phyloP scores from a whole-genome alignment of 2,797 vertebrate genomes.

The Cetoscarus ocellatus region DNA sequence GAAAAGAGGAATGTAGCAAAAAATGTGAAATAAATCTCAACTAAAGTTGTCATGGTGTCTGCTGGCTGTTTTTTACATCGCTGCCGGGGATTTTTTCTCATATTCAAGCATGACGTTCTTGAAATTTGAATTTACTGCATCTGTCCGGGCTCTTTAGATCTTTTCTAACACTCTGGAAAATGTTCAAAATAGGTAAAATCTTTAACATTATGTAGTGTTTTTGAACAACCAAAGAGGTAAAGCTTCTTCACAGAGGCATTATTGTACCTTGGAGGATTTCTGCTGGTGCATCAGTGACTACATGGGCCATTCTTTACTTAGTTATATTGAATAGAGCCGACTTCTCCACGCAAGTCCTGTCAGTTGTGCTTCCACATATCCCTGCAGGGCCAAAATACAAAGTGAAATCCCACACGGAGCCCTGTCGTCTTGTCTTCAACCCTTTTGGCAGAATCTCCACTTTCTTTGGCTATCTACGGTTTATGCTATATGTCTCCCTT shows the following conservation, averaged over 20 bases:
- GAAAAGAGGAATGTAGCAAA: constrained; percentile 81
- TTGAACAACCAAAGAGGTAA: constrained; percentile 48
- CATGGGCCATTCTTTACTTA: constrained; percentile 71
- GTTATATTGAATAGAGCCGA: constrained; percentile 78
- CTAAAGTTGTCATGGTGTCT: constrained; percentile 69
- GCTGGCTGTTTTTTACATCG: constrained; percentile 45
- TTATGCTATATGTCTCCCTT: constrained; percentile 80
- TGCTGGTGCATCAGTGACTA: constrained; percentile 67
- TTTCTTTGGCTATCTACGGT: constrained; percentile 80
- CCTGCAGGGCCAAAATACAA: constrained; percentile 81
- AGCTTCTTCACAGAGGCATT: constrained; percentile 44
- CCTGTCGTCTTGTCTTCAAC: constrained; percentile 81
- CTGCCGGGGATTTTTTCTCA: constrained; percentile 25
- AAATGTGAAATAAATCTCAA: constrained; percentile 79
- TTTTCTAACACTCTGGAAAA: constrained; percentile 4
- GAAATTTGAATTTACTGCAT: constrained; percentile 17
- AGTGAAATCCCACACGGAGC: constrained; percentile 83
- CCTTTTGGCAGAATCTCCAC: constrained; percentile 85
- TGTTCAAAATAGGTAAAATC: constrained; percentile 13
- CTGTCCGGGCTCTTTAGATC: neutral
- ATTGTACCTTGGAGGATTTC: constrained; percentile 68
- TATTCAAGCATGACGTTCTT: constrained; percentile 6
- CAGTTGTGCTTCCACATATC: constrained; percentile 80
- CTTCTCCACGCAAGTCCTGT: constrained; percentile 80
- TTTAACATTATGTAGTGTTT: constrained; percentile 30